These are phyloP conservation scores for Crocidura indochinensis DNA, from an alignment of 2,797 vertebrate genomes.

Conservation along the genomic window DNA sequence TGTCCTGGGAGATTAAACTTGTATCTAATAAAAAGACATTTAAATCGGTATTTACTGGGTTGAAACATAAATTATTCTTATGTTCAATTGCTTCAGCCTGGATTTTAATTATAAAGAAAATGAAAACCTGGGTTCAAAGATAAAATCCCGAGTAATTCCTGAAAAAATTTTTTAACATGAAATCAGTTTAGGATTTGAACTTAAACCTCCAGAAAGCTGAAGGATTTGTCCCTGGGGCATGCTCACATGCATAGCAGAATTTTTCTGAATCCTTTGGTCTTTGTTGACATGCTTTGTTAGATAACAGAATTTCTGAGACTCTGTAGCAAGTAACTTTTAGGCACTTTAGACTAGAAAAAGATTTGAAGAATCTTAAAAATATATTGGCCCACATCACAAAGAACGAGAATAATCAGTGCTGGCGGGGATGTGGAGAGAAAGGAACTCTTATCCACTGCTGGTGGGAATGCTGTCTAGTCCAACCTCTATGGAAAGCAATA, in stretches of 20 bases:
- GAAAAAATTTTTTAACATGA: background rate
- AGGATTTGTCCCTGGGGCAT: background rate
- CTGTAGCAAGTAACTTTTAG: background rate
- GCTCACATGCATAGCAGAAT: conserved; percentile 6
- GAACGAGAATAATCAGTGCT: too few relatives aligned
- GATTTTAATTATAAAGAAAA: conserved; percentile 49
- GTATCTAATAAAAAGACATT: background rate
- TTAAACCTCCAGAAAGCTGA: conserved; percentile 34
- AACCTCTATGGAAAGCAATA: too few relatives aligned
- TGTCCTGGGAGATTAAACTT: background rate
- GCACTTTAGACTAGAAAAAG: background rate
- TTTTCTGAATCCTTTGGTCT: conserved; percentile 52
- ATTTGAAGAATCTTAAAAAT: conserved; percentile 61
- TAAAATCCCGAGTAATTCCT: conserved; percentile 51
- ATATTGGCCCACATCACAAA: too few relatives aligned
- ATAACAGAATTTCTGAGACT: conserved; percentile 33
- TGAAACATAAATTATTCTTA: conserved; percentile 49
- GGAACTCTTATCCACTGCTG: too few relatives aligned
- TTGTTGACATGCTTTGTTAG: conserved; percentile 51
- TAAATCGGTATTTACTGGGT: background rate
- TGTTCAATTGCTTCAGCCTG: background rate
- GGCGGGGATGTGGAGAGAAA: too few relatives aligned
- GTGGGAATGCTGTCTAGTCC: too few relatives aligned
- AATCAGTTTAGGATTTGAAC: background rate
- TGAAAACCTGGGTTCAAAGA: conserved; percentile 59